Evolutionary conservation across 2,888 invertebrate species (phyloP), one percentile per base, ranked within the genome.

Genomic region (Sinohyriopsis cumingii): DNA sequence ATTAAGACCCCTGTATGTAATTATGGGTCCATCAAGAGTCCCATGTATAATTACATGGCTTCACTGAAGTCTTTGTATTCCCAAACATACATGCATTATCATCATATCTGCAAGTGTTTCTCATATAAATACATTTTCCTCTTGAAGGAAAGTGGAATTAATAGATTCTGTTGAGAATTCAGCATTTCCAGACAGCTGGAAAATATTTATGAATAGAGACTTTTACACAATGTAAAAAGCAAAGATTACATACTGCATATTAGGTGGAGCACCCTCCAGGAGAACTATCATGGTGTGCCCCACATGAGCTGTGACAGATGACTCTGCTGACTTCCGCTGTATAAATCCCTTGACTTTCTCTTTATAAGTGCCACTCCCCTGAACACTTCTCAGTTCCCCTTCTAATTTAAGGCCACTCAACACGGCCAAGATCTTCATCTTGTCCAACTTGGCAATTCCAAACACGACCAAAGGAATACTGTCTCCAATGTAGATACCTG

Each of bases 381-480:
- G 96, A 18, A 98, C 92, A 70, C 95, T 95, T 22, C 95, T 95
- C 69, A 98, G 95, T 91, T 98, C 97, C 0, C 97, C 97, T 90
- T 98, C 98, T 75, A 98, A 91, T 91, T 98, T 98, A 64, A 98
- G 91, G 0, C 98, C 98, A 83, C 97, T 97, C 1, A 98, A 91
- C 0, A 97, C 96, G 0, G 98, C 98, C 74, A 97, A 91, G 15
- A 90, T 84, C 33, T 84, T 82, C 57, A 89, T 85, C 57, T 84
- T 82, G 70, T 88, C 95, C 79, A 98, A 95, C 87, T 95, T 93
- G 4, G 94, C 94, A 1, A 96, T 94, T 1, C 97, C 97, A 87
- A 96, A 96, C 28, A 98, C 95, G 19, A 91, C 89, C 56, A 91
- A 76, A 20, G 90, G 90, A 22, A 89, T 86, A 61, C 85, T 87